These are phyloP conservation scores for Ditula angustiorana DNA, from an alignment of 2,888 invertebrate species.

Conservation along the genomic window DNA sequence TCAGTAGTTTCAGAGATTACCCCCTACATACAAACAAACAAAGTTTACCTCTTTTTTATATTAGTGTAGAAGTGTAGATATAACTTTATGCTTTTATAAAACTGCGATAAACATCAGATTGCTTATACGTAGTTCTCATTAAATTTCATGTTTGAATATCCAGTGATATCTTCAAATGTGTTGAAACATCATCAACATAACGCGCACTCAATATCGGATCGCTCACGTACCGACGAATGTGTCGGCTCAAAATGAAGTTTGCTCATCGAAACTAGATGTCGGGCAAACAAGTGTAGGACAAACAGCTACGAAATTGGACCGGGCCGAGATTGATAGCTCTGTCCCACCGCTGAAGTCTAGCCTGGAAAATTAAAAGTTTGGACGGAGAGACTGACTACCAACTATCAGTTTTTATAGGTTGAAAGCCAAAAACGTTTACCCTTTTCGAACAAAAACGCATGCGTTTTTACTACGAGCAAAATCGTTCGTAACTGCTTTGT, in stretches of 20 bases:
- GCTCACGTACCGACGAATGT: slow-evolving; percentile 5
- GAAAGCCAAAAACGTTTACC: not conserved
- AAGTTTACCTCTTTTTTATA: no score
- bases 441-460: not conserved
- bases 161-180: not conserved
- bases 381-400: not conserved
- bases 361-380: slow-evolving; percentile 13
- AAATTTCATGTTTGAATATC: not conserved
- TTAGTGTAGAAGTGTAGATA: no score
- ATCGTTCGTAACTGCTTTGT: no score
- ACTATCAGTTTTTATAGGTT: not conserved
- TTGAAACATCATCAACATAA: slow-evolving; percentile 1
- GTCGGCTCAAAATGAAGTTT: slow-evolving; percentile 52
- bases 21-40: no score
- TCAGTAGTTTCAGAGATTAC: no score
- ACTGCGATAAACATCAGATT: no score
- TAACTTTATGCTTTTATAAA: no score
- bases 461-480: no score
- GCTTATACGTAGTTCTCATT: no score
- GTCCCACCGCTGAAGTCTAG: slow-evolving; percentile 13
- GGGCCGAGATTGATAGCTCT: slow-evolving; percentile 50
- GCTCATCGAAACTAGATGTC: slow-evolving; percentile 54
- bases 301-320: slow-evolving; percentile 50
- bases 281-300: slow-evolving; percentile 52
- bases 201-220: slow-evolving; percentile 16